Evolutionary conservation across 2,113 vertebrate genomes (phyloP).

Genomic region (Donacobius atricapilla): DNA sequence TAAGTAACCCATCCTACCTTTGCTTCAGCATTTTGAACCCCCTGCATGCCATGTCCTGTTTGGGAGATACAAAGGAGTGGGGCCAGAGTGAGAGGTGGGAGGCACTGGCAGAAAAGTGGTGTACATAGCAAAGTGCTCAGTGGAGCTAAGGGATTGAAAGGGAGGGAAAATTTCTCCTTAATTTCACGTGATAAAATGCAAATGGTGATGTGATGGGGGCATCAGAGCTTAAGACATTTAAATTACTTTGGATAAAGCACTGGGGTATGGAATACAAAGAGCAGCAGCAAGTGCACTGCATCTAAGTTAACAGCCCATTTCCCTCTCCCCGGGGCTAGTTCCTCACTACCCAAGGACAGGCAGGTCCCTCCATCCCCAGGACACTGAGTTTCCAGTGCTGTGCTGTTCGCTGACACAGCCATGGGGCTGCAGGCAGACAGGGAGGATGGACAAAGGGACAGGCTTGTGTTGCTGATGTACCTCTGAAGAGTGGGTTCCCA

Average conservation of each 20-base stretch:
- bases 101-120: background rate
- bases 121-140: background rate
- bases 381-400: background rate
- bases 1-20: background rate
- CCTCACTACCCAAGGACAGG: background rate
- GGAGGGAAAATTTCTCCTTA: background rate
- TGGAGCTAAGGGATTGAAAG: background rate
- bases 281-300: background rate
- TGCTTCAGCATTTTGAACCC: background rate
- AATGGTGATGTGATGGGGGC: background rate
- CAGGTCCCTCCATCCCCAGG: background rate
- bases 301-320: constrained; percentile 25
- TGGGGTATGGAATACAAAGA: constrained; percentile 25
- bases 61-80: background rate
- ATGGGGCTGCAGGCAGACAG: accelerated
- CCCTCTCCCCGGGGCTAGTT: background rate
- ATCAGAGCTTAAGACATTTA: constrained; percentile 28
- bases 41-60: background rate
- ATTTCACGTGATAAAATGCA: constrained; percentile 18
- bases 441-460: background rate
- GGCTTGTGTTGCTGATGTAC: background rate
- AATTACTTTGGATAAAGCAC: constrained; percentile 43
- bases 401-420: background rate
- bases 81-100: background rate
- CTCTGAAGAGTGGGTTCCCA: background rate